phyloP scores from a whole-genome alignment of 2,113 vertebrate species.

The Falco punctatus region DNA sequence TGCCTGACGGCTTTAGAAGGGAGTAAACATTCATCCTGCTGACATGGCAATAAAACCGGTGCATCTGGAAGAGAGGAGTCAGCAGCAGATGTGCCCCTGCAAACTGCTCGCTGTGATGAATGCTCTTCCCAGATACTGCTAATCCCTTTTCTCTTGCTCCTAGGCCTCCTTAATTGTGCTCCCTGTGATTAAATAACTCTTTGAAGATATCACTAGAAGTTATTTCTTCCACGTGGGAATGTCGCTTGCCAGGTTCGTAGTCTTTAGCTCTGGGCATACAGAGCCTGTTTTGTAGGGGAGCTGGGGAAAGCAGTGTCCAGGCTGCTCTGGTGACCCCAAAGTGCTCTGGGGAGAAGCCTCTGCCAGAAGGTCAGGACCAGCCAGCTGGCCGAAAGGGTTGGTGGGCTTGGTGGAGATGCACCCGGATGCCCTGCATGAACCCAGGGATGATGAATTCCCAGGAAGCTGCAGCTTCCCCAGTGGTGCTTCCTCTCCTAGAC shows the following conservation, averaged over 20 bases:
- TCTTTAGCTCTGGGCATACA: neutral
- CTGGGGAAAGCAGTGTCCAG: fast-evolving
- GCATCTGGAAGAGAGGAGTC: constrained; percentile 33
- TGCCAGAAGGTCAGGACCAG: neutral
- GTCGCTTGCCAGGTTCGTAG: neutral
- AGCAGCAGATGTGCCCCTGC: constrained; percentile 54
- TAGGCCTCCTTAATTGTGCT: neutral
- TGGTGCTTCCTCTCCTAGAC: neutral
- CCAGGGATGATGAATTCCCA: neutral
- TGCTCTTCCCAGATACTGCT: constrained; percentile 6
- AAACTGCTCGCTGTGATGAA: neutral
- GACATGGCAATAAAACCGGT: constrained; percentile 31
- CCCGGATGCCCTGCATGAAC: fast-evolving
- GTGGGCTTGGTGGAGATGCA: neutral
- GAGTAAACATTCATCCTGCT: constrained; percentile 30
- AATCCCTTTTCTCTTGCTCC: constrained; percentile 17
- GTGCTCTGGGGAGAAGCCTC: neutral
- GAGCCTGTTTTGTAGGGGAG: neutral
- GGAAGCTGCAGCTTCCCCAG: neutral
- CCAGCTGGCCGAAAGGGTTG: neutral
- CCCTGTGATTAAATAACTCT: neutral
- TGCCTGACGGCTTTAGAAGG: constrained; percentile 12
- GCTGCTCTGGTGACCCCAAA: neutral
- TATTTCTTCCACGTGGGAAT: neutral
- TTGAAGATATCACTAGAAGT: neutral